Conservation (phyloP, 2,113 vertebrate species). For the Sphaerodactylus townsendi region DNA sequence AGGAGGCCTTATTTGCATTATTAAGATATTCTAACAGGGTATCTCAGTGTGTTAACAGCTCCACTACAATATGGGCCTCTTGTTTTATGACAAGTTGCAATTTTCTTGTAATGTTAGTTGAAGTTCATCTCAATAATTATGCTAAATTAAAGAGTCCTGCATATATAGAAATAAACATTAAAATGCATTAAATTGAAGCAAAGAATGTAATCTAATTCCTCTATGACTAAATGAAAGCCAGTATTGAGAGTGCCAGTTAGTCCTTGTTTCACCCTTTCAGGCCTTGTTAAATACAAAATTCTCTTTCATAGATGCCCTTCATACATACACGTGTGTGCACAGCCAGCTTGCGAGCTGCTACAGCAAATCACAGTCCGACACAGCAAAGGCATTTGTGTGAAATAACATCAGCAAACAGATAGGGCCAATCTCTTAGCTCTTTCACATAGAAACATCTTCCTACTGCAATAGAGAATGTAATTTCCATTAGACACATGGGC, state of each 20-base stretch:
- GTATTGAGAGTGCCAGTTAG: conserved; percentile 2
- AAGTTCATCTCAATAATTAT: conserved; percentile 80
- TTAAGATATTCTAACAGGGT: conserved; percentile 66
- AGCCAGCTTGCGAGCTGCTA: neutral
- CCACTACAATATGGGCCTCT: conserved; percentile 69
- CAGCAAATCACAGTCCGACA: neutral
- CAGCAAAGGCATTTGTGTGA: neutral
- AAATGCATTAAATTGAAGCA: conserved; percentile 66
- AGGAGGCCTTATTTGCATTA: conserved; percentile 69
- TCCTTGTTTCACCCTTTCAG: conserved; percentile 19
- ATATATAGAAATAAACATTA: conserved; percentile 76
- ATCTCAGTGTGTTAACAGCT: conserved; percentile 64
- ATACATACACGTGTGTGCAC: neutral
- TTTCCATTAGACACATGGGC: no score
- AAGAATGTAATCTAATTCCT: conserved; percentile 64
- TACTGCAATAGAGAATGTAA: no score
- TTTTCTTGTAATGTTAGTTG: conserved; percentile 80
- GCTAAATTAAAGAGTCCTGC: conserved; percentile 74
- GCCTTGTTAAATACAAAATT: neutral
- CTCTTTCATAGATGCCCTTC: neutral
- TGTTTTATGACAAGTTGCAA: conserved; percentile 81
- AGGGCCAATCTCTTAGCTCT: neutral
- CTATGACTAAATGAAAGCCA: conserved; percentile 30
- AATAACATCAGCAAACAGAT: neutral
- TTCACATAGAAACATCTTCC: no score